These are phyloP conservation scores for Liposcelis brunnea DNA, from an alignment of 2,888 invertebrate genomes.

Conservation along the genomic window DNA sequence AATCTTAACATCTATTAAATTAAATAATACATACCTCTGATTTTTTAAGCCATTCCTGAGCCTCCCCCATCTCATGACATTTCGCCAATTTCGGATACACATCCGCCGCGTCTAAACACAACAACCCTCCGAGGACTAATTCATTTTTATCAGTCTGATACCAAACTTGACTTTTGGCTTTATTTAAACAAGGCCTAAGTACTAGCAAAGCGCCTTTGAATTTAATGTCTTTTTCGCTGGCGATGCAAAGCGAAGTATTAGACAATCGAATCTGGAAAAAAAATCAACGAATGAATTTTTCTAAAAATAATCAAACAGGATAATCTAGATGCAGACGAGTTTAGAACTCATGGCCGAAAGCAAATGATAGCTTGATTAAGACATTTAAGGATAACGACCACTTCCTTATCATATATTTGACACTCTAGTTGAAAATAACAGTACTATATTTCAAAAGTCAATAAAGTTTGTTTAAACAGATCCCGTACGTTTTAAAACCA, in stretches of 20 bases:
- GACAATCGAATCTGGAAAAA: conserved; percentile 46
- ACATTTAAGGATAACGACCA: conserved; percentile 3
- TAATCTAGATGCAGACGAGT: background rate
- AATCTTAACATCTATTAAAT: too few species aligned
- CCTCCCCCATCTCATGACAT: conserved; percentile 81
- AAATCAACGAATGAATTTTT: background rate
- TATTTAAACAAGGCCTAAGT: conserved; percentile 47
- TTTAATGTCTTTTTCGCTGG: conserved; percentile 57
- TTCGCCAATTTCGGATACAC: conserved; percentile 57
- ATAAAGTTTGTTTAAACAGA: background rate
- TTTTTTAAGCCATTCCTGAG: conserved; percentile 83
- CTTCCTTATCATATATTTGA: conserved; percentile 2
- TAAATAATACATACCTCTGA: conserved; percentile 51
- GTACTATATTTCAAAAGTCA: conserved; percentile 5
- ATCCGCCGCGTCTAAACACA: conserved; percentile 67
- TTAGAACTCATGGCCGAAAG: too few species aligned
- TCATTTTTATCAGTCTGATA: conserved; percentile 70
- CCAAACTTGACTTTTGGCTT: conserved; percentile 44
- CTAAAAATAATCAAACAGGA: background rate
- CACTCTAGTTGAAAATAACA: conserved; percentile 5
- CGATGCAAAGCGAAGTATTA: conserved; percentile 57
- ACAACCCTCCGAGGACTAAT: conserved; percentile 60
- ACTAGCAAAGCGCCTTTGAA: conserved; percentile 58
- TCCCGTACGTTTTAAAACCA: too few species aligned
- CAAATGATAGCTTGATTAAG: too few species aligned